phyloP scores from a whole-genome alignment of 2,888 invertebrate genomes.

The Priocnemis perturbator region DNA sequence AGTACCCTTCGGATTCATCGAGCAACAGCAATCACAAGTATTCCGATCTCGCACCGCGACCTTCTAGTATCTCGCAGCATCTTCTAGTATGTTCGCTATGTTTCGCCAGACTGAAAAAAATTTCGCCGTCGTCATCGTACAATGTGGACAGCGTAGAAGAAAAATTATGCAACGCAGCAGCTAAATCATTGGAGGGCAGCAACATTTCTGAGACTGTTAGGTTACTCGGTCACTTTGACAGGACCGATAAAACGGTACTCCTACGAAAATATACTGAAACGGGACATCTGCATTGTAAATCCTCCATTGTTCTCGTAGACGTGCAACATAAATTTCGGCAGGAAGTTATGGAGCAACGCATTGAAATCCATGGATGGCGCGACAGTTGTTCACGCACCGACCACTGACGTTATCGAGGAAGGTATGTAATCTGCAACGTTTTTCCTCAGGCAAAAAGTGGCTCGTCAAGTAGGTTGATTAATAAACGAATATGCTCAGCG shows the following conservation, averaged over 20 bases:
- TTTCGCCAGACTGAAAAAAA: constrained; percentile 34
- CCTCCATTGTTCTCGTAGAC: no score
- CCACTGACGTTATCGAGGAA: constrained; percentile 44
- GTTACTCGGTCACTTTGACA: constrained; percentile 18
- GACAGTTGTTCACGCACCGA: constrained; percentile 11
- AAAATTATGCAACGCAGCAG: background rate
- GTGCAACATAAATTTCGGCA: constrained; percentile 28
- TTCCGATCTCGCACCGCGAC: background rate
- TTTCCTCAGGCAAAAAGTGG: no score
- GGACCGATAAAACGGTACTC: constrained; percentile 38
- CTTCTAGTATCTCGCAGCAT: background rate
- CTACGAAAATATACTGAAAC: no score
- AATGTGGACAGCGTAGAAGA: constrained; percentile 27
- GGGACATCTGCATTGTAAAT: no score
- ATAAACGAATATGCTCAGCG: no score
- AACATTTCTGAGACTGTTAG: no score
- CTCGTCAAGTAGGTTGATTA: no score
- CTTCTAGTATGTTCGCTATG: background rate
- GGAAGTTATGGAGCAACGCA: constrained; percentile 45
- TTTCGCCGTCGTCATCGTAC: constrained; percentile 42
- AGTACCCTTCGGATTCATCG: constrained; percentile 26
- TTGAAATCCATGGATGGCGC: constrained; percentile 18
- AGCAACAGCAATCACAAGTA: constrained; percentile 57
- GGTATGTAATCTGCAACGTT: constrained; percentile 24
- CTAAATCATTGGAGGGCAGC: background rate